Evolutionary conservation across 2,888 invertebrate genomes (phyloP), one percentile per base, ranked within the genome.

Genomic region (Drosophila pegasa): DNA sequence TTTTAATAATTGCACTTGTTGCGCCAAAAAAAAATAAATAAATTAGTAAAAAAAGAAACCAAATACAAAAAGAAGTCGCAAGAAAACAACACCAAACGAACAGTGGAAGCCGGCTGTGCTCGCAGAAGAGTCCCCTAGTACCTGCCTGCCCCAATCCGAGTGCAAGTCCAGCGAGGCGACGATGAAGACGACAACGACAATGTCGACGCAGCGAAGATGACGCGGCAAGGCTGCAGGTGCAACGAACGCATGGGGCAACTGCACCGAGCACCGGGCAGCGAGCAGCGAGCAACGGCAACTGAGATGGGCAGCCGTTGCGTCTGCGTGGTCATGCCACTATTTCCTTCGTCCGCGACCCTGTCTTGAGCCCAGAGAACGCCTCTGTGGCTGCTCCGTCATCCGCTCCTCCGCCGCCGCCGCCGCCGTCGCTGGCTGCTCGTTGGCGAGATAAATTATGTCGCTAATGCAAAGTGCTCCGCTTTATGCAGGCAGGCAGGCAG

Each of bases 401-500:
- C 41, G 45, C 43, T 56, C 25, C 50, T 31, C 47, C 50, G 47
- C 48, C 37, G 18, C 50, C 45, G 18, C 56, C 51, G 47, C 59
- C 64, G 35, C 58, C 54, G 50, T 60, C 54, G 47, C 65, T 59
- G 66, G 58, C 73, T 77, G 77, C 89, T 89, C 72, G 84, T 87
- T 88, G 86, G 82, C 87, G 89, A 91, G 91, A 91, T 91, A 92
- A 92, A 91, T 91, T 92, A 91, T 91, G 90, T 90, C 91, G 91
- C 91, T 90, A 91, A 91, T 91, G 91, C 91, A 91, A 91, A 91
- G 91, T 91, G 91, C 90, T 90, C 89, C 90, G 88, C 89, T 91
- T 90, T 91, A 86, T 88, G 83, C 74, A 81, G 74, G 57, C 62
- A 72, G 62, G 47, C 47, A 25, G 45, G 7, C 27, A 10, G 16